Evolutionary conservation across 1,140 invertebrate genomes (phyloP).

Genomic region (Heliconius himera): DNA sequence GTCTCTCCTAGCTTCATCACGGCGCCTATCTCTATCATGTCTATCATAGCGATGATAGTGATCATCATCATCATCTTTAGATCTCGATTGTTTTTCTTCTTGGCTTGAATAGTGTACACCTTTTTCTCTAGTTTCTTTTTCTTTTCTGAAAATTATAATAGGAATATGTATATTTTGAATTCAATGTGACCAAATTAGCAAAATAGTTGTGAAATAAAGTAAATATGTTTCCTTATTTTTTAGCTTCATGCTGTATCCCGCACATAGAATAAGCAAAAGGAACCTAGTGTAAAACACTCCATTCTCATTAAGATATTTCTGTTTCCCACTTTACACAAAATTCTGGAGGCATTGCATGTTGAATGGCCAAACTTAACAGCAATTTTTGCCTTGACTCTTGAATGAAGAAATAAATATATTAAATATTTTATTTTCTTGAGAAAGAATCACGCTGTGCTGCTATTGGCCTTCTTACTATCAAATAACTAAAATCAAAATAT

Average conservation of each 20-base stretch:
- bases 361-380: too few species aligned
- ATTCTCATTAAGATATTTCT: too few species aligned
- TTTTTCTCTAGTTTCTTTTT: slow-evolving; percentile 76
- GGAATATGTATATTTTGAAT: not conserved
- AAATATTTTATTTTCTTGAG: too few species aligned
- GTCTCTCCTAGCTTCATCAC: slow-evolving; percentile 54
- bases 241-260: too few species aligned
- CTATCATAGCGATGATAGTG: slow-evolving; percentile 51
- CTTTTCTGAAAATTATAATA: slow-evolving; percentile 78
- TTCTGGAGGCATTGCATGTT: too few species aligned
- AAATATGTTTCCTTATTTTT: not conserved
- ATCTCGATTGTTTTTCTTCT: slow-evolving; percentile 75
- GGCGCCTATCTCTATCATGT: slow-evolving; percentile 38
- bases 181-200: not conserved
- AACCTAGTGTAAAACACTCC: too few species aligned
- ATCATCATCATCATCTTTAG: slow-evolving; percentile 71
- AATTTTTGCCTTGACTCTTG: too few species aligned
- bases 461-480: too few species aligned
- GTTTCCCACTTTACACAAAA: too few species aligned
- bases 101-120: slow-evolving; percentile 82
- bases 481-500: not conserved
- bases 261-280: too few species aligned
- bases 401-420: too few species aligned
- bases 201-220: not conserved
- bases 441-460: too few species aligned